Evolutionary conservation across 2,888 invertebrate species (phyloP).

Genomic region (Galeopsomyia nigrocyanea): DNA sequence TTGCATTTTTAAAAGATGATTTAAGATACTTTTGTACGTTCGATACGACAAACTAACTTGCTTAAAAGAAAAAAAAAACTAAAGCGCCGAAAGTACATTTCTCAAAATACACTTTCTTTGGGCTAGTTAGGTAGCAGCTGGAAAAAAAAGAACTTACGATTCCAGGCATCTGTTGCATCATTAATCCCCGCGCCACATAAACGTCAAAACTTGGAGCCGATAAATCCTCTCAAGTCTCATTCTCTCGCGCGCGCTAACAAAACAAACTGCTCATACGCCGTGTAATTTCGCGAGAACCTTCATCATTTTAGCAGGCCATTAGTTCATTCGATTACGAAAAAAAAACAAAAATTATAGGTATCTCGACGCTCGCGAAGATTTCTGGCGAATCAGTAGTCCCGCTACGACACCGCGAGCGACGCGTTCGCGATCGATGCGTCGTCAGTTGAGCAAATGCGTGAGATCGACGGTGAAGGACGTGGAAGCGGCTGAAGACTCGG

Average conservation of each 20-base stretch:
- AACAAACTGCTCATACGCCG: background rate
- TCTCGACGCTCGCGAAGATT: constrained; percentile 53
- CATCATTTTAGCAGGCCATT: no score
- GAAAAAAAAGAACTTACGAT: background rate
- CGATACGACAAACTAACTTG: no score
- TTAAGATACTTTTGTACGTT: no score
- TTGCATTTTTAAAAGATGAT: no score
- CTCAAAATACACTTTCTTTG: no score
- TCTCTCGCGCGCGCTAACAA: background rate
- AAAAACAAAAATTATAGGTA: constrained; percentile 47
- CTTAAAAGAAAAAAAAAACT: no score
- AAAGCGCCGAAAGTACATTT: no score
- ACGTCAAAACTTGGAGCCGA: no score
- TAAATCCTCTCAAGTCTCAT: background rate
- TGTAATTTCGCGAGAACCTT: no score
- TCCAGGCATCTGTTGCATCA: no score
- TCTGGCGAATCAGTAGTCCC: constrained; percentile 42
- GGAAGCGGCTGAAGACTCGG: constrained; percentile 51
- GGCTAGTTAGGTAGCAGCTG: no score
- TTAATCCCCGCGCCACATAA: no score
- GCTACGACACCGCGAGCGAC: background rate
- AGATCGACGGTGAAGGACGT: constrained; percentile 50
- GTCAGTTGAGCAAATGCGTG: constrained; percentile 50
- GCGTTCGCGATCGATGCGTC: constrained; percentile 45
- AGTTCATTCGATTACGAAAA: constrained; percentile 6